phyloP scores from a whole-genome alignment of 1,140 invertebrate species.

The Drosophila athabasca region DNA sequence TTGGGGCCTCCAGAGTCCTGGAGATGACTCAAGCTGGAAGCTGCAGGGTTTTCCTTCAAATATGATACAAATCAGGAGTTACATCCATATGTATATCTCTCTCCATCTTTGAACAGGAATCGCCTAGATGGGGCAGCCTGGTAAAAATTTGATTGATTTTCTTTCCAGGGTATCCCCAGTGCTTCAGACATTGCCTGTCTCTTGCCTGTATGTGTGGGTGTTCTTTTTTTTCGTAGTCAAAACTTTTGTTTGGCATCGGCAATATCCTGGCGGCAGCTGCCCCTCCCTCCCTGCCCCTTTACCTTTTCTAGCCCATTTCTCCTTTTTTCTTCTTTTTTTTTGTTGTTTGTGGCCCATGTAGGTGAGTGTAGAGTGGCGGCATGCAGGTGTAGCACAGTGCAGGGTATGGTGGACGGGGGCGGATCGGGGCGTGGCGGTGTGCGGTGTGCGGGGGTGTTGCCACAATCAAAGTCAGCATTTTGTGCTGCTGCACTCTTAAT shows the following conservation, averaged over 20 bases:
- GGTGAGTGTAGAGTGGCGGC: conserved; percentile 3
- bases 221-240: conserved; percentile 51
- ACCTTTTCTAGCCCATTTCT: conserved; percentile 36
- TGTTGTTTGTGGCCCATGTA: conserved; percentile 18
- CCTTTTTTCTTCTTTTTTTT: background rate
- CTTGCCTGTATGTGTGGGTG: background rate
- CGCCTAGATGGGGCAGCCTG: too few species aligned
- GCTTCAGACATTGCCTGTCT: conserved; percentile 14
- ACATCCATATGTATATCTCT: too few species aligned
- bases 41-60: too few species aligned
- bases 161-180: background rate
- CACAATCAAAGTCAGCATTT: conserved; percentile 44
- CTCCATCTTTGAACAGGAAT: too few species aligned
- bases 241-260: conserved; percentile 74
- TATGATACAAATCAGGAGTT: too few species aligned
- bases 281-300: conserved; percentile 1
- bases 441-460: too few species aligned
- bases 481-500: conserved; percentile 57
- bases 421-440: background rate
- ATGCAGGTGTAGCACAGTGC: background rate
- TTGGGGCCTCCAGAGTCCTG: too few species aligned
- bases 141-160: too few species aligned
- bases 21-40: too few species aligned
- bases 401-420: background rate
- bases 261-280: conserved; percentile 66